Conservation (phyloP, 2,113 vertebrate species). For the Galbula dea region DNA sequence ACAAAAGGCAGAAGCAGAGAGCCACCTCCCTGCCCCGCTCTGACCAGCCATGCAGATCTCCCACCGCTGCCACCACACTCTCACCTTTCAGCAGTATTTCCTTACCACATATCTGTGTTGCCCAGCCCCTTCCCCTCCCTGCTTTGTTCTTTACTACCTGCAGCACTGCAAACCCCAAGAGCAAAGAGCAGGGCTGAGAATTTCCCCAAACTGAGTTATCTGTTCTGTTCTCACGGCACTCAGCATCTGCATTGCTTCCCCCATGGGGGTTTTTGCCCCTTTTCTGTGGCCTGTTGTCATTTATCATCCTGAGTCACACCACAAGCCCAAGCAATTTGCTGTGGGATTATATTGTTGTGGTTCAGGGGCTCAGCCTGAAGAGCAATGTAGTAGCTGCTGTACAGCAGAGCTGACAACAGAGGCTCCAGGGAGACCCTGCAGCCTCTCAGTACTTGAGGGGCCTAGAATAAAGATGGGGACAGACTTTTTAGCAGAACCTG, state of each 20-base stretch:
- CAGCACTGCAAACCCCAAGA: slow-evolving; percentile 37
- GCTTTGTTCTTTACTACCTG: slow-evolving; percentile 34
- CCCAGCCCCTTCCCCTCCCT: slow-evolving; percentile 15
- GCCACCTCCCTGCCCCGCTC: slow-evolving; percentile 30
- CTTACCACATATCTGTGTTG: slow-evolving; percentile 39
- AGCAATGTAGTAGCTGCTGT: background rate
- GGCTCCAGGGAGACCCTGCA: background rate
- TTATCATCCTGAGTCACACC: background rate
- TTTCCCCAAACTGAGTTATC: slow-evolving; percentile 52
- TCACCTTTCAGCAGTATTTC: slow-evolving; percentile 54
- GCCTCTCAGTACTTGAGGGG: background rate
- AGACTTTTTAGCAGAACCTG: background rate
- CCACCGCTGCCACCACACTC: background rate
- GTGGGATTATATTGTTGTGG: slow-evolving; percentile 29
- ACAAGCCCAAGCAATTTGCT: background rate
- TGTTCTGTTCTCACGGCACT: background rate
- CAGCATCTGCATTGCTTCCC: background rate
- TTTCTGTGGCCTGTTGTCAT: slow-evolving; percentile 24
- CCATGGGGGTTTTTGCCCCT: slow-evolving; percentile 28
- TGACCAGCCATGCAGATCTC: slow-evolving; percentile 26
- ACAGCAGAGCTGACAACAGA: background rate
- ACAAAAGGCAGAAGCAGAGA: background rate
- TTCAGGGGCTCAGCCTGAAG: background rate
- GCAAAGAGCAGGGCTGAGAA: slow-evolving; percentile 60
- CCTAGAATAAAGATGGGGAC: background rate